Evolutionary conservation across 2,888 invertebrate species (phyloP).

Genomic region (Gnatocerus cornutus): DNA sequence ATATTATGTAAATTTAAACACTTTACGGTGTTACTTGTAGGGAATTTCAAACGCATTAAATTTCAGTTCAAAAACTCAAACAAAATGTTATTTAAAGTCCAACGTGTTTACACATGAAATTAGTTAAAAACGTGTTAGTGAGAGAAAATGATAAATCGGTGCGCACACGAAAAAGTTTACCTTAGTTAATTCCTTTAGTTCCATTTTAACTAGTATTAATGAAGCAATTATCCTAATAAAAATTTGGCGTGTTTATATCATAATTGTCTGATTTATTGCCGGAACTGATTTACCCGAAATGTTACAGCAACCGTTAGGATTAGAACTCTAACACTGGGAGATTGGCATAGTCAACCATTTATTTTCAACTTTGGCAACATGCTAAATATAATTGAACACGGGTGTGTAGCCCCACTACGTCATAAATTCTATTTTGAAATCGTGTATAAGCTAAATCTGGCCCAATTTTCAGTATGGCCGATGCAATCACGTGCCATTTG

Average conservation of each 20-base stretch:
- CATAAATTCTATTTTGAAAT: conserved; percentile 57
- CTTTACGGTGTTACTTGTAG: too few relatives aligned
- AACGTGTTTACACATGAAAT: too few relatives aligned
- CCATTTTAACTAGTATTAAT: conserved; percentile 30
- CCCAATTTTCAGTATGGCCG: conserved; percentile 26
- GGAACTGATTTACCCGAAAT: conserved; percentile 43
- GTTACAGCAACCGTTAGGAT: conserved; percentile 27
- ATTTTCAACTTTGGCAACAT: conserved; percentile 55
- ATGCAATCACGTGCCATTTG: conserved; percentile 23
- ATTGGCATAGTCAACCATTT: conserved; percentile 54
- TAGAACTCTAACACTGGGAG: conserved; percentile 44
- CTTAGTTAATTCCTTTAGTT: conserved; percentile 41
- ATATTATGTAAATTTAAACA: too few relatives aligned
- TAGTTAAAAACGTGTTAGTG: too few relatives aligned
- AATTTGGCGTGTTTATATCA: conserved; percentile 25
- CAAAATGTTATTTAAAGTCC: background rate
- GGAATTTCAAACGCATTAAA: background rate
- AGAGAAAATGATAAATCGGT: too few relatives aligned
- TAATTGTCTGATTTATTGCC: conserved; percentile 27
- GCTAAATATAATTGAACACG: conserved; percentile 51
- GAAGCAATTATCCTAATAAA: conserved; percentile 50
- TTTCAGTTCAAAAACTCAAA: background rate
- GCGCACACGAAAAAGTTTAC: conserved; percentile 14
- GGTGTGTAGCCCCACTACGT: conserved; percentile 51
- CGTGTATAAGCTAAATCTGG: conserved; percentile 53